Evolutionary conservation across 2,113 vertebrate species (phyloP), one percentile per base, ranked within the genome.

Genomic region (Dunckerocampus dactyliophorus): DNA sequence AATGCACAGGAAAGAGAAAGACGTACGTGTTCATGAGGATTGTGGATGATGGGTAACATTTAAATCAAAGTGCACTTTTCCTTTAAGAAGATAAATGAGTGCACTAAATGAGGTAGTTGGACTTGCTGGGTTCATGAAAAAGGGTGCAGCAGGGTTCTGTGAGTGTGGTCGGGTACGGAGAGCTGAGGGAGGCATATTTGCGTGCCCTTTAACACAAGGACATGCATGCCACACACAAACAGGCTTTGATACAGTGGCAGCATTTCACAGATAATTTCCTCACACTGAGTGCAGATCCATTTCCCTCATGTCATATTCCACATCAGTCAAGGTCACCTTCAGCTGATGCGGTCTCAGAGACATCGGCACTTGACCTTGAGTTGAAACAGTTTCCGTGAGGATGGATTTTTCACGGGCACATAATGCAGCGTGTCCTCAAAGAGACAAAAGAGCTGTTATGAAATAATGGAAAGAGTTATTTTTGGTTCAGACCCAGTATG

Each of bases 251-350:
- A 85, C 74, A 82, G 86, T 83, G 77, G 81, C 78, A 85, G 78
- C 85, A 75, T 87, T 88, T 86, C 85, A 85, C 83, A 85, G 83
- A 83, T 85, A 82, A 88, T 86, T 84, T 85, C 83, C 75, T 59
- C 73, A 79, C 68, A 63, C 81, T 52, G 78, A 77, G 80, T 65
- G 9, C 46, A 84, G 87, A 88, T 85, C 82, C 80, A 81, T 86
- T 87, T 89, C 81, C 80, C 84, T 81, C 74, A 80, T 75, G 83
- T 82, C 85, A 77, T 88, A 87, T 85, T 89, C 80, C 74, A 79
- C 86, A 82, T 86, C 84, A 80, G 74, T 75, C 87, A 89, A 88
- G 86, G 87, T 89, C 84, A 89, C 85, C 84, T 87, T 83, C 70
- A 75, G 75, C 72, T 72, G 61, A 81, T 78, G 67, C 79, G 77